Base-by-base conservation (phyloP, 2,888 invertebrate species). In the Hyles lineata region DNA sequence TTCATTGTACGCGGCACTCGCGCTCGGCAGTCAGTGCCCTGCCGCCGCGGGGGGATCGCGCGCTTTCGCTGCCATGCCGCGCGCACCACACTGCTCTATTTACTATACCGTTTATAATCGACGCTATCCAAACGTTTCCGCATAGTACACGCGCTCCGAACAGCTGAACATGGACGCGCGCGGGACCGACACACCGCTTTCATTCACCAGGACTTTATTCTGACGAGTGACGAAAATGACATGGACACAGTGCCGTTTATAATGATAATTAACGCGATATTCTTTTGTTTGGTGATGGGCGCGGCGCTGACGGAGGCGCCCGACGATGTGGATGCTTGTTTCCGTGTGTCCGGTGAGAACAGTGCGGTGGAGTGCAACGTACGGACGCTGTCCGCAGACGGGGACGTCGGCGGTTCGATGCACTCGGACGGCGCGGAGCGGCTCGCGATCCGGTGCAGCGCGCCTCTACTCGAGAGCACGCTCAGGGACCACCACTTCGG, bases 401-500 rank as follows among this genome's bases (percentile, higher is more conserved):
- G 96, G 77, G 95, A 96, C 79, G 96, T 96, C 84, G 94, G 96
- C 85, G 96, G 95, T 90, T 90, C 93, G 90, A 93, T 95, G 87
- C 92, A 96, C 84, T 88, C 90, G 85, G 98, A 98, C 87, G 97
- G 97, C 76, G 97, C 97, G 78, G 96, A 96, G 80, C 96, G 96
- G 84, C 95, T 98, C 79, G 96, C 96, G 80, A 95, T 98, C 80
- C 96, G 96, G 79, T 98, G 98, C 93, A 96, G 96, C 88, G 84
- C 90, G 81, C 85, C 85, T 74, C 87, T 85, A 73, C 82, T 85
- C 74, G 98, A 98, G 95, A 98, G 98, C 94, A 96, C 96, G 74
- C 92, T 98, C 82, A 95, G 96, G 71, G 95, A 96, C 70, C 96
- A 96, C 80, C 96, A 96, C 80, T 97, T 97, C 92, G 96, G 96